A percentile compares a stretch with the other conserved stretches of the same genome.
phyloP scores from a whole-genome alignment of 2,113 vertebrate species.

The Dasyprocta punctata region DNA sequence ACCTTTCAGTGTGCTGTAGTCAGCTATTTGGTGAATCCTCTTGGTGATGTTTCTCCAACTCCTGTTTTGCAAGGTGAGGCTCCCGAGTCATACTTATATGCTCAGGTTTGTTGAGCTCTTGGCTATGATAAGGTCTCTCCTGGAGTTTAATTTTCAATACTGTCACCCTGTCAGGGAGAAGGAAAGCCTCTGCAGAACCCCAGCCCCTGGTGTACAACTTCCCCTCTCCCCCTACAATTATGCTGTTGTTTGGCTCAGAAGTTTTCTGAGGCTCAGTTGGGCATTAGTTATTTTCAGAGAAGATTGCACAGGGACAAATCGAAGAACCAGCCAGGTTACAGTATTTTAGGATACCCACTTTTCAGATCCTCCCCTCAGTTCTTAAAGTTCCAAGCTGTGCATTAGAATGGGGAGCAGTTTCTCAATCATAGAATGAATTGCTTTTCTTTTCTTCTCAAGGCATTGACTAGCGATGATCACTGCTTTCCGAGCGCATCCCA shows the following conservation, averaged over 20 bases:
- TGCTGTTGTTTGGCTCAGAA: not conserved
- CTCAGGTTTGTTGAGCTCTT: not conserved
- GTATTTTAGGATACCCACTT: rapidly evolving
- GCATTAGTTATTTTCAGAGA: too few species aligned
- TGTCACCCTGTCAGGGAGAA: not conserved
- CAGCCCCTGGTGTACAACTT: not conserved
- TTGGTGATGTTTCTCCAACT: not conserved
- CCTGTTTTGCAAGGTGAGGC: not conserved
- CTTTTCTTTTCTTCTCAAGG: not conserved
- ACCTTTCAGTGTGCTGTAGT: not conserved
- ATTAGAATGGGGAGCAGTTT: not conserved
- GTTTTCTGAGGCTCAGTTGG: not conserved
- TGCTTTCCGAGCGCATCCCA: too few species aligned
- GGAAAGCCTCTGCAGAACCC: not conserved
- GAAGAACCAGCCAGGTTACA: not conserved
- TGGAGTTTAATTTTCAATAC: not conserved
- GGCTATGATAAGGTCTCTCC: rapidly evolving
- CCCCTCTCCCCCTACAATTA: not conserved
- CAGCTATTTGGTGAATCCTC: not conserved
- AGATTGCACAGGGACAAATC: not conserved
- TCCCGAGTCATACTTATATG: not conserved
- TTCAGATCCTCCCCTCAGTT: not conserved
- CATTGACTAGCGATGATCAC: not conserved
- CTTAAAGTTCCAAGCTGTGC: not conserved
- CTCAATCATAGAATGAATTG: not conserved